Evolutionary conservation across 1,140 invertebrate genomes (phyloP).

Genomic region (Bacillus rossius): DNA sequence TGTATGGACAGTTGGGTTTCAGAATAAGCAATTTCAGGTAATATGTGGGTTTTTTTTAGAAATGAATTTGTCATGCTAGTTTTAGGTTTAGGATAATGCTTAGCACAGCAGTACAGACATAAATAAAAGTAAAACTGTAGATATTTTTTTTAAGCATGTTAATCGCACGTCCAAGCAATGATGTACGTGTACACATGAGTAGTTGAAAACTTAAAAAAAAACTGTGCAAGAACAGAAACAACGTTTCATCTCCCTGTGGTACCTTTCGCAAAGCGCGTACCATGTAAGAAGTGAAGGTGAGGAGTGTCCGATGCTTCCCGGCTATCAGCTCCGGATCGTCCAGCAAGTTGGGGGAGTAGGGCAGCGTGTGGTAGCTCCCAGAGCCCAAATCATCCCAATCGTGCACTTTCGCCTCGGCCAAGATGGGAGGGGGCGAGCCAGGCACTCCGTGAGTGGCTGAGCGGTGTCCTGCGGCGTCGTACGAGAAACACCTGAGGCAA

Average conservation of each 20-base stretch:
- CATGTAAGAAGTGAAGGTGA: conserved; percentile 95
- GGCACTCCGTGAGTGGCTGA: conserved; percentile 45
- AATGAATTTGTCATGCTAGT: too few species aligned
- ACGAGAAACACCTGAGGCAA: conserved; percentile 66
- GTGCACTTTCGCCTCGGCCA: conserved; percentile 33
- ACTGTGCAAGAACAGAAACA: not conserved
- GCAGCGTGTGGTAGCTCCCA: conserved; percentile 39
- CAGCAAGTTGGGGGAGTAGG: conserved; percentile 83
- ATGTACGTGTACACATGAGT: too few species aligned
- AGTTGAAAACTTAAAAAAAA: too few species aligned
- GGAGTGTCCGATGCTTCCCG: conserved; percentile 87
- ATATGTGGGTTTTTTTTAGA: too few species aligned
- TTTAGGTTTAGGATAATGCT: too few species aligned
- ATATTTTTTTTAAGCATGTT: too few species aligned
- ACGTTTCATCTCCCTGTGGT: not conserved
- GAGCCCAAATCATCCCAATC: conserved; percentile 43
- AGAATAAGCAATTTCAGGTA: too few species aligned
- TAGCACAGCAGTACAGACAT: too few species aligned
- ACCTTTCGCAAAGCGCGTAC: conserved; percentile 33
- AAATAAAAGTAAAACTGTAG: too few species aligned
- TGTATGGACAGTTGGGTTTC: too few species aligned
- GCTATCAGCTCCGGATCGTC: conserved; percentile 95
- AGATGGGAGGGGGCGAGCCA: conserved; percentile 54
- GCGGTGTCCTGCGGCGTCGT: conserved; percentile 58
- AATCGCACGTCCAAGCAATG: too few species aligned